phyloP scores from a whole-genome alignment of 2,888 invertebrate genomes.

The Dione vanillae region DNA sequence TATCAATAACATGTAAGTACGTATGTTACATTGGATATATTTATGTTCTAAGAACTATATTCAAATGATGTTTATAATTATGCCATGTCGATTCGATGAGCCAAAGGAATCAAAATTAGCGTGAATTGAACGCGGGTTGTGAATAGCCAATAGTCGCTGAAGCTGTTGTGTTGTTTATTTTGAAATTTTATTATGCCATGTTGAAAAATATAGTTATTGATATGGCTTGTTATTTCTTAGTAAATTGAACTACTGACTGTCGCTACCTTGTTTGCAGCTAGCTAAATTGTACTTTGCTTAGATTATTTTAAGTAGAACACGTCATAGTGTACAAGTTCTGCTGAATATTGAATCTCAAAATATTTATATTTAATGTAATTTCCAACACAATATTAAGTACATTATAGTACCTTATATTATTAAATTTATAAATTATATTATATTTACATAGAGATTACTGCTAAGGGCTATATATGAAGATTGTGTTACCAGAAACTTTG shows the following conservation, averaged over 20 bases:
- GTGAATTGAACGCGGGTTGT: constrained; percentile 66
- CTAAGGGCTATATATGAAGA: not conserved
- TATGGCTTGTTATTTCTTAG: constrained; percentile 53
- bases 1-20: constrained; percentile 22
- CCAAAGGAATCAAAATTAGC: constrained; percentile 73
- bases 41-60: constrained; percentile 32
- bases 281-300: constrained; percentile 31
- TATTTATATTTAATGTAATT: constrained; percentile 13
- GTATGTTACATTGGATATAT: constrained; percentile 28
- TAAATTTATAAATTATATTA: constrained; percentile 16
- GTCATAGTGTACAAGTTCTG: not conserved
- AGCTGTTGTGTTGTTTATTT: constrained; percentile 72
- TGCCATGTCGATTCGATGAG: constrained; percentile 56
- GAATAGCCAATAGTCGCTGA: constrained; percentile 63
- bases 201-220: constrained; percentile 58
- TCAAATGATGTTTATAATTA: constrained; percentile 38
- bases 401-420: constrained; percentile 11
- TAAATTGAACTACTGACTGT: constrained; percentile 43
- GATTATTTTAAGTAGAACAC: not conserved
- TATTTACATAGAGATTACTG: constrained; percentile 13
- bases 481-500: constrained; percentile 14
- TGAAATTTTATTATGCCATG: constrained; percentile 73
- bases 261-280: constrained; percentile 40
- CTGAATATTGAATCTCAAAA: constrained; percentile 18
- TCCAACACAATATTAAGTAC: constrained; percentile 11